Evolutionary conservation across 2,888 invertebrate species (phyloP), one percentile per base, ranked within the genome.

Genomic region (Meiosimyza platycephala): DNA sequence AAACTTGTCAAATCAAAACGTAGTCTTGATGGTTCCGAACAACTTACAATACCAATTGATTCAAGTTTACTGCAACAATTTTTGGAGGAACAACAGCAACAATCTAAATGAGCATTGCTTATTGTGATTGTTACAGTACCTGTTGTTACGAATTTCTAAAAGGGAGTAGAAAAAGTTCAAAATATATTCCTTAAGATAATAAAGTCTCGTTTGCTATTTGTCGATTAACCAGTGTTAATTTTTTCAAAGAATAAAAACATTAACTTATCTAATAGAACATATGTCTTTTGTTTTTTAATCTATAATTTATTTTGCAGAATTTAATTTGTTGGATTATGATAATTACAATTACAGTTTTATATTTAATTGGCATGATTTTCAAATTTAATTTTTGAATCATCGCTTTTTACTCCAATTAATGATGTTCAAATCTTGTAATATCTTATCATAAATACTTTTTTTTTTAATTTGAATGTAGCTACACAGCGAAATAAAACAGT

Each of bases 1-100:
- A 95, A 97, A 85, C 89, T 99, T 79, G 92, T 98, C 6, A 94
- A 92, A 85, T 91, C 91, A 72, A 94, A 93, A 83, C 90, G 96
- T 80, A 93, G 92, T 16, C 88, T 89, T 47, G 96, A 96, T 85
- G 96, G 96, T 50, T 91, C 92, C 67, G 97, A 97, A 84, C 92
- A 93, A 82, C 88, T 97, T 50, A 83, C 90, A 28, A 94, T 97
- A 84, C 95, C 96, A 0, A 90, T 96, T 33, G 93, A 93, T 78
- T 90, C 90, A 76, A 84, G 87, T 15, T 88, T 96, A 57, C 86
- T 97, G 73, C 91, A 93, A 82, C 94, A 96, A 83, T 95, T 96
- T 86, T 85, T 93, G 64, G 93, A 93, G 68, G 86, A 86, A 71
- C 85, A 86, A 64, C 83, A 85, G 62, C 66, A 66, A 12, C 64